These are phyloP conservation scores for Dromiciops gliroides DNA, from an alignment of 2,113 vertebrate species.

Conservation along the genomic window DNA sequence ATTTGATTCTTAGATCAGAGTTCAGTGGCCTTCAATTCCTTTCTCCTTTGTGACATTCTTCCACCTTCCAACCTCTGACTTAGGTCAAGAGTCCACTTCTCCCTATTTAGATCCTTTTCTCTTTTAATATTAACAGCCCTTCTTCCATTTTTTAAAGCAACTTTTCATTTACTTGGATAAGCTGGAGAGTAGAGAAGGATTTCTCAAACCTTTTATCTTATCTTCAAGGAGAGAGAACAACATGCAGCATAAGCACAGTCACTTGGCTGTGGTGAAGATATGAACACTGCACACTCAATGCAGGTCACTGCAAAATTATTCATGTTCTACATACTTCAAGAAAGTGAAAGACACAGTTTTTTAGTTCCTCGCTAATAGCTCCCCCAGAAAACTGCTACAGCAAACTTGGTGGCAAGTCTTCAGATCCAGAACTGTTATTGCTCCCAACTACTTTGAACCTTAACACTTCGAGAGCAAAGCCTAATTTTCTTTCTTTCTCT, in stretches of 20 bases:
- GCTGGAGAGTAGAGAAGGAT: neutral
- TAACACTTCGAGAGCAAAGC: neutral
- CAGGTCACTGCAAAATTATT: neutral
- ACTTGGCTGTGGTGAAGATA: neutral
- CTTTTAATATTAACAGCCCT: neutral
- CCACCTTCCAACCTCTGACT: neutral
- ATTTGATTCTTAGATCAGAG: neutral
- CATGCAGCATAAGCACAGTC: neutral
- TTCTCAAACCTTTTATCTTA: neutral
- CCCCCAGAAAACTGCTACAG: neutral
- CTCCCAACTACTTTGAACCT: neutral
- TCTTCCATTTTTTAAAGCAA: neutral
- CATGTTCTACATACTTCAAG: neutral
- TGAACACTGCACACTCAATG: neutral
- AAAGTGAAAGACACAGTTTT: neutral
- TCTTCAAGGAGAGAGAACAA: neutral
- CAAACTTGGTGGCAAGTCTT: neutral
- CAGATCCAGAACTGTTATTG: neutral
- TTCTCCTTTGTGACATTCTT: neutral
- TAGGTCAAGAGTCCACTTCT: neutral
- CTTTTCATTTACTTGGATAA: neutral
- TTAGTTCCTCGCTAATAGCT: neutral
- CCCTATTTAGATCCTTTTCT: neutral
- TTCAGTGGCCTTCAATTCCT: neutral
- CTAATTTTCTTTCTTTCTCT: neutral